Evolutionary conservation across 1,140 invertebrate genomes (phyloP), one percentile per base, ranked within the genome.

Genomic region (Aleiodes sp.): DNA sequence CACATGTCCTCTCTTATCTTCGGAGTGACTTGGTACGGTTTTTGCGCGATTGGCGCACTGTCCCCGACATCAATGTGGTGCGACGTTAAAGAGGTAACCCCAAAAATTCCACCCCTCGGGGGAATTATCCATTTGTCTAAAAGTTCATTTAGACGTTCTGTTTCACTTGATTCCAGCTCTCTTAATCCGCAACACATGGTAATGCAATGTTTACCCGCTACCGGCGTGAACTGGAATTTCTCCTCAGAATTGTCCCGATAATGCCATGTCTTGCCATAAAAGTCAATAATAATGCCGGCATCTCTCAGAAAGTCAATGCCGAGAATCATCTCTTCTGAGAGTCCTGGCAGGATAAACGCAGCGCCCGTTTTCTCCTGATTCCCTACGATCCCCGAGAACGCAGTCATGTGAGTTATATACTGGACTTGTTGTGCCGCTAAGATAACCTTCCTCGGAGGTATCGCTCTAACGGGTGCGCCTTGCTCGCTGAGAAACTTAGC

Each of bases 301-400:
- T 4, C n/a, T 10, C 21, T 14, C 1, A 68, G 29, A 24, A 60
- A 68, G 9, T 68, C 65, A 52, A 68, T 60, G 9, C 65, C 65
- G n/a, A 68, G 56, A 10, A 68, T 60, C 4, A 68, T 43, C 21
- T 68, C 59, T 33, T 68, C 66, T 26, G 66, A 37, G 3, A 68
- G 24, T 24, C 3, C 21, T 7, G 57, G 56, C 59, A 68, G 35
- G 1, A 61, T 14, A 0, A 28, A 60, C 1, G 56, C 66, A 12
- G 21, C 9, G 1, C 33, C 35, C n/a, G 37, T 41, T 0, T 28
- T 62, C 9, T 26, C 16, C 1, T 28, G 33, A 4, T n/a, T 26
- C 1, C 28, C 14, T 10, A 68, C 2, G 0, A 6, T 28, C 0
- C 33, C 35, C 16, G 21, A 16, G 7, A 61, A 62, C 2, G 19